phyloP scores from a whole-genome alignment of 2,888 invertebrate species.

The Thereva nobilitata region DNA sequence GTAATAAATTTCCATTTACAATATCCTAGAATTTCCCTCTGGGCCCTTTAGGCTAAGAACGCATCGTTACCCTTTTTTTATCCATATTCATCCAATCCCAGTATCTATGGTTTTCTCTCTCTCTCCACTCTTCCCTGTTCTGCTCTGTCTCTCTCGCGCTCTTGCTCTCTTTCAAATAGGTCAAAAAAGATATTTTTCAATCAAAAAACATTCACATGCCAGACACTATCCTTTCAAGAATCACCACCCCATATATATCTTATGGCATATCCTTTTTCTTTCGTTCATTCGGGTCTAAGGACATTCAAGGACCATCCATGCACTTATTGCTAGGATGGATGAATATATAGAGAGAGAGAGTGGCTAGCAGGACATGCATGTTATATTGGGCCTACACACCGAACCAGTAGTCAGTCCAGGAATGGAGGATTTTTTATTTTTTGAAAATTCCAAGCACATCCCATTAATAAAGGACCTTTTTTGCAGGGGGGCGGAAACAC shows the following conservation, averaged over 20 bases:
- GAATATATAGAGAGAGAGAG: too few relatives aligned
- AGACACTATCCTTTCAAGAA: neutral
- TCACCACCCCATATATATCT: neutral
- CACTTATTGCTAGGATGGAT: slow-evolving; percentile 13
- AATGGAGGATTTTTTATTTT: neutral
- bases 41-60: neutral
- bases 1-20: slow-evolving; percentile 31
- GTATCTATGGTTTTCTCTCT: neutral
- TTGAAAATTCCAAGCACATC: slow-evolving; percentile 30
- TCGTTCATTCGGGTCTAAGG: neutral
- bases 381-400: slow-evolving; percentile 12
- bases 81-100: neutral
- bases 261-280: neutral
- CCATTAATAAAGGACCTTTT: slow-evolving; percentile 27
- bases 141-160: neutral
- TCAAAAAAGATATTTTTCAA: slow-evolving; percentile 33
- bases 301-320: neutral
- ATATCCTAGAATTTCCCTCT: slow-evolving; percentile 2
- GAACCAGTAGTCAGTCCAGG: neutral
- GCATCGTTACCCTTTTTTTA: neutral
- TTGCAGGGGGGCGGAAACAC: neutral
- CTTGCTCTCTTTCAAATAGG: slow-evolving; percentile 20
- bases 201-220: slow-evolving; percentile 30
- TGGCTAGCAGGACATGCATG: neutral
- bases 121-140: neutral